A percentile compares a stretch with the other conserved stretches of the same genome.
phyloP scores from a whole-genome alignment of 1,140 invertebrate species.

The Brachionus asplanchnoidis region DNA sequence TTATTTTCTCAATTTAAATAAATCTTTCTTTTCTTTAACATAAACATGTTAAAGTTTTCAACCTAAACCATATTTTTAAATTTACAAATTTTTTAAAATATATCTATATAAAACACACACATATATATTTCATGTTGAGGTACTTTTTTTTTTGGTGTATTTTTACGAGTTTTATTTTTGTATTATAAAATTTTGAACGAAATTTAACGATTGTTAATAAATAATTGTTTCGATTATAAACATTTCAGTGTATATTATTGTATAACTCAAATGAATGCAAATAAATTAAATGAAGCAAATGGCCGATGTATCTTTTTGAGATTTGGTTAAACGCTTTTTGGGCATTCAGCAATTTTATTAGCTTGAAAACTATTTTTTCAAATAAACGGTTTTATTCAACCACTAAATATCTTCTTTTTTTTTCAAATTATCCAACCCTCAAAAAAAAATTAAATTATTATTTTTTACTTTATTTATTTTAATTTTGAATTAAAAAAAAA shows the following conservation, averaged over 20 bases:
- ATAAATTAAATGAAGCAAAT: neutral
- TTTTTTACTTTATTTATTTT: neutral
- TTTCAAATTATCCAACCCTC: neutral
- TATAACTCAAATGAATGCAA: neutral
- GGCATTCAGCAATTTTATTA: neutral
- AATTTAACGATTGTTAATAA: neutral
- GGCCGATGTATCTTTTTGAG: neutral
- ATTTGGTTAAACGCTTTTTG: neutral
- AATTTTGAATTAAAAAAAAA: neutral
- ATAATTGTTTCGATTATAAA: neutral
- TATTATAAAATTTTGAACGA: neutral
- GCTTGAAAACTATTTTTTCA: neutral
- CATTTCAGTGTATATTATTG: neutral
- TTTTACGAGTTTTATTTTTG: slow-evolving; percentile 4
- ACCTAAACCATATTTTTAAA: neutral
- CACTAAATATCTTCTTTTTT: neutral
- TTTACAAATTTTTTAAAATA: neutral
- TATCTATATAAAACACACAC: neutral
- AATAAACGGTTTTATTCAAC: neutral
- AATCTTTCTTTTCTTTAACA: slow-evolving; percentile 4
- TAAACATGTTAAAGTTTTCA: neutral
- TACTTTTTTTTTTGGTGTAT: neutral
- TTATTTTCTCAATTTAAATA: slow-evolving; percentile 12
- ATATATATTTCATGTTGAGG: neutral
- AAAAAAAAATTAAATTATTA: neutral